Evolutionary conservation across 2,113 vertebrate species (phyloP), one percentile per base, ranked within the genome.

Genomic region (Ranitomeya imitator): DNA sequence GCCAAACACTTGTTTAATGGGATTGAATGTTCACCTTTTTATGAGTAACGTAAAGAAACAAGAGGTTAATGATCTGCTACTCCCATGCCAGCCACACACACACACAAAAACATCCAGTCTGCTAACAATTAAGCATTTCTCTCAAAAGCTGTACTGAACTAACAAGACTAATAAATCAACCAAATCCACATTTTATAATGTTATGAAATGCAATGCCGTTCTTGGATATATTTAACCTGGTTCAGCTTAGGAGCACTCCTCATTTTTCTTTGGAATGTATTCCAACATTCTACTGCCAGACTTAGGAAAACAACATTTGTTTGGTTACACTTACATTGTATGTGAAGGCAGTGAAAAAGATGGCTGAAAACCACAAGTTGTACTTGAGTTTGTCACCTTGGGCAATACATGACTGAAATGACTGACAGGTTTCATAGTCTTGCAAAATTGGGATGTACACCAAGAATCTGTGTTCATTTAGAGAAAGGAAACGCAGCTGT

Each of bases 141-240:
- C 86, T 80, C 86, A 71, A 80, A 76, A 79, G 76, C 77, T 57
- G 86, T 69, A 87, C 86, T 80, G 86, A 87, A 80, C 61, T 87
- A 87, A 87, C 86, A 87, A 87, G 86, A 87, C 86, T 87, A 87
- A 87, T 87, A 87, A 87, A 87, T 87, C 86, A 87, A 80, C 77
- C 65, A 87, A 87, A 87, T 87, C 86, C 86, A 80, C 86, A 87
- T 87, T 87, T 87, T 87, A 87, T 87, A 87, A 87, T 87, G 86
- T 87, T 87, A 87, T 87, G 86, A 87, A 87, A 87, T 80, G 63
- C 77, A 87, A 87, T 87, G 77, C 86, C 21, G 26, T 81, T 87
- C 77, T 45, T 87, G 86, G 86, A 87, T 80, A 87, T 81, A 80
- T 80, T 87, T 79, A 87, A 87, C 86, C 86, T 87, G 86, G 77